A percentile compares a stretch with the other conserved stretches of the same genome.
phyloP scores from a whole-genome alignment of 2,797 vertebrate species.

The Malurus splendens region DNA sequence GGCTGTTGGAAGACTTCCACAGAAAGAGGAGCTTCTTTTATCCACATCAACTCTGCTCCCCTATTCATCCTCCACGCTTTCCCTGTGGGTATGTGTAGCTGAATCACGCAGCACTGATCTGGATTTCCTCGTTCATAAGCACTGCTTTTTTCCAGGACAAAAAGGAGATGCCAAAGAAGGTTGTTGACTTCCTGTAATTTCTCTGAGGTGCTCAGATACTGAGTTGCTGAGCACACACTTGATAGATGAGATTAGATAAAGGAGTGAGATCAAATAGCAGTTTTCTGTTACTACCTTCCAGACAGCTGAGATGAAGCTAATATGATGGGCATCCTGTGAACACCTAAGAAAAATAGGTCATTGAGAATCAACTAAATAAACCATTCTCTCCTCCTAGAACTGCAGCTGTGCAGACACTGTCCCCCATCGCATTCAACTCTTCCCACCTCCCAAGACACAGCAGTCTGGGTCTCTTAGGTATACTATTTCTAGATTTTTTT shows the following conservation, averaged over 20 bases:
- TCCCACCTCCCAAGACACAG: not conserved
- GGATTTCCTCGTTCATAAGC: not conserved
- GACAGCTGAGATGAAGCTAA: conserved; percentile 43
- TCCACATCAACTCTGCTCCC: not conserved
- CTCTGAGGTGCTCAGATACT: conserved; percentile 10
- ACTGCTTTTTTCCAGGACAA: conserved; percentile 10
- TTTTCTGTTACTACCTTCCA: conserved; percentile 56
- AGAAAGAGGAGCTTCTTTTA: conserved; percentile 29
- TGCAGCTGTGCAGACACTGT: not conserved
- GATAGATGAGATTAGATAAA: conserved; percentile 59
- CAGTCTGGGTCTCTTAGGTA: not conserved
- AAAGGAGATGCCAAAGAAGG: conserved; percentile 12
- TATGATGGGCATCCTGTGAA: conserved; percentile 40
- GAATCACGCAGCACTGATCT: not conserved
- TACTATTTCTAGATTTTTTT: not conserved
- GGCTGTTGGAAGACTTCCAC: conserved; percentile 41
- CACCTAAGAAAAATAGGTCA: conserved; percentile 24
- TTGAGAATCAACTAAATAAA: conserved; percentile 39
- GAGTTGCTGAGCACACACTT: not conserved
- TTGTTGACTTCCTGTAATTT: conserved; percentile 33
- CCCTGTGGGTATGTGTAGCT: not conserved
- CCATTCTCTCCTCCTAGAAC: not conserved
- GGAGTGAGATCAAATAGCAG: conserved; percentile 48
- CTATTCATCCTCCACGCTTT: not conserved
- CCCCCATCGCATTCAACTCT: not conserved